Percentiles rank a stretch among this genome's conserved stretches.
These are phyloP conservation scores for Aphrocallistes beatrix DNA, from an alignment of 37 sponge, comb jelly and placozoan species.

Conservation along the genomic window DNA sequence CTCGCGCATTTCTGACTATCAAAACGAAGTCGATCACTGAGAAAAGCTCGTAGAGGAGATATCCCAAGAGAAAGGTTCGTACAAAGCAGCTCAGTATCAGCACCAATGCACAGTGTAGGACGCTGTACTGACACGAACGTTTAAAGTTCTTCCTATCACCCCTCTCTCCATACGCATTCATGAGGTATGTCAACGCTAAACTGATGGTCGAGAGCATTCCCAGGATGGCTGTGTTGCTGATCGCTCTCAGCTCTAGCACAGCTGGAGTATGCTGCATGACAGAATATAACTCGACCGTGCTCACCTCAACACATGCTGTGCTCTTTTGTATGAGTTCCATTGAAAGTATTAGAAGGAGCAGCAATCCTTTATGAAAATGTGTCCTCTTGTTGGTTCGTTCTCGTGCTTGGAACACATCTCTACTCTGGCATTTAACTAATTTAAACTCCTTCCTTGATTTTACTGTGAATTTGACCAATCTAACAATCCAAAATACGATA, in stretches of 20 bases:
- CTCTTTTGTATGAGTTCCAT: not conserved
- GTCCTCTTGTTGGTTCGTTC: not conserved
- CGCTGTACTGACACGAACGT: not conserved
- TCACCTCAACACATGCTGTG: not conserved
- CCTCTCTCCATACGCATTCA: conserved; percentile 3
- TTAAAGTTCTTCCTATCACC: conserved; percentile 2
- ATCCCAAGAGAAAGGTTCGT: not conserved
- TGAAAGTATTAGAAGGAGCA: not conserved
- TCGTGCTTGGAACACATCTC: not conserved
- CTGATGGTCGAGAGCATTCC: not conserved
- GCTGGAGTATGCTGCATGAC: not conserved
- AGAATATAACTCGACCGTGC: not conserved
- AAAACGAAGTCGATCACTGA: not conserved
- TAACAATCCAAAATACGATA: not conserved
- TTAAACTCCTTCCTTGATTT: not conserved
- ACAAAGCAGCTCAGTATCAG: not conserved
- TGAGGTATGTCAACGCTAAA: not conserved
- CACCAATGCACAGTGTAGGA: not conserved
- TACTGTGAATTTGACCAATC: not conserved
- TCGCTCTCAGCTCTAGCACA: not conserved
- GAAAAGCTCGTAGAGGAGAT: not conserved
- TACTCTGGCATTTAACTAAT: not conserved
- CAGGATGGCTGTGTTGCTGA: not conserved
- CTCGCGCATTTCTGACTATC: not conserved
- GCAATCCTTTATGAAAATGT: not conserved